Evolutionary conservation across 1,140 invertebrate genomes (phyloP), one percentile per base, ranked within the genome.

Genomic region (Scaptomyza hsui): DNA sequence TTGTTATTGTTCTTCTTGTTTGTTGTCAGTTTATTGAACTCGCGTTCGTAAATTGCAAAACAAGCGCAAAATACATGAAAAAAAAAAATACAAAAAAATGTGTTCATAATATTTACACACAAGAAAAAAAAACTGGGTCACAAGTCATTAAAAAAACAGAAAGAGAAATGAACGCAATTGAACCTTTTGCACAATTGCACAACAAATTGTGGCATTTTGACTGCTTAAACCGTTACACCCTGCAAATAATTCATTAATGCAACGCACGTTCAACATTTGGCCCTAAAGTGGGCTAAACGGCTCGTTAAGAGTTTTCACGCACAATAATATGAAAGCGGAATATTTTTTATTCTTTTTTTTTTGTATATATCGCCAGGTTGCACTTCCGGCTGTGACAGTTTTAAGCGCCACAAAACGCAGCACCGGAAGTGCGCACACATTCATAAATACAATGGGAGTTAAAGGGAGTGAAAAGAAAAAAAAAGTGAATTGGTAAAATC

Each of bases 301-400:
- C 59, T 75, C 82, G 86, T 88, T 88, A 86, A 68, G 52, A 12
- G 29, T 32, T 32, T 32, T 32, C 78, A 88, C 81, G 47, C 51
- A 35, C 24, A 24, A 24, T 45, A 47, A 55, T 75, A 78, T 45
- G 76, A 61, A 57, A 71, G 57, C 59, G 55, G 29, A 59, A 65
- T 81, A 5, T n/a, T n/a, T n/a, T n/a, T n/a, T n/a, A 24, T 2
- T 24, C 1, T 29, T 29, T 9, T 29, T 1, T 1, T 1, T 21
- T 21, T 6, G n/a, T n/a, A 47, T 44, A 81, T n/a, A 88, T 81
- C 60, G 82, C 82, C 82, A 88, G 78, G 74, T 82, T 88, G 78
- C 82, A 88, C 68, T 88, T 88, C 82, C 82, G 82, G 75, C 61
- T 88, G 75, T 69, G 78, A 88, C 78, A 82, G 62, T 75, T 77